Conservation (phyloP, 2,888 invertebrate genomes). For the Parochlus steinenii region DNA sequence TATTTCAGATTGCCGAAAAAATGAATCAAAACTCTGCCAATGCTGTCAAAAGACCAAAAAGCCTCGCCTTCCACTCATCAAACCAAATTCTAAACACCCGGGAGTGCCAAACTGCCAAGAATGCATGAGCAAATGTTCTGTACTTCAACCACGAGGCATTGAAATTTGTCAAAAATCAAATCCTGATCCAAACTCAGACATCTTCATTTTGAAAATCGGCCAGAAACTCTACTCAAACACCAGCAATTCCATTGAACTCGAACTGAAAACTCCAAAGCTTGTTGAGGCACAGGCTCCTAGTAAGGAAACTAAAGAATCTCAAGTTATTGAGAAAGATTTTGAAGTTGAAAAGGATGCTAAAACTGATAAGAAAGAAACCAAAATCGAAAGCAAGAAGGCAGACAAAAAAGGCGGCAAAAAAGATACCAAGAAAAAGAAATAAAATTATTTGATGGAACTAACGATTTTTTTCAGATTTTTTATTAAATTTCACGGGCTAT, state of each 20-base stretch:
- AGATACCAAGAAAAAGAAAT: conserved; percentile 1
- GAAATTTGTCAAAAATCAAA: conserved; percentile 28
- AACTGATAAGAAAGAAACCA: background rate
- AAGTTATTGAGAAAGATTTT: conserved; percentile 40
- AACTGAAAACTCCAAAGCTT: conserved; percentile 54
- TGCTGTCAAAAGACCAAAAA: too few species aligned
- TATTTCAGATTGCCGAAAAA: too few species aligned
- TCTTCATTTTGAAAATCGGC: conserved; percentile 55
- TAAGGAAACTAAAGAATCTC: conserved; percentile 47
- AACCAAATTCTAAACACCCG: too few species aligned
- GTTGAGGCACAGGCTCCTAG: conserved; percentile 38
- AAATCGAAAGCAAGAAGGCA: background rate
- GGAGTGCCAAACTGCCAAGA: too few species aligned
- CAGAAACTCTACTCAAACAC: conserved; percentile 54
- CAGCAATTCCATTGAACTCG: conserved; percentile 48
- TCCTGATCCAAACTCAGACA: conserved; percentile 49
- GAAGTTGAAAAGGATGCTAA: background rate
- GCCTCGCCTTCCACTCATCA: too few species aligned
- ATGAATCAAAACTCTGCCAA: too few species aligned
- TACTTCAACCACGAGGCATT: background rate
- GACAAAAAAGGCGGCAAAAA: background rate
- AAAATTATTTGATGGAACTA: background rate
- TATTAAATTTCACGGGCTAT: too few species aligned
- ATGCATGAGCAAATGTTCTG: too few species aligned
- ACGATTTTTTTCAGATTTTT: too few species aligned